Base-by-base conservation (phyloP, 2,888 invertebrate genomes). In the Lacanobia wlatinum region DNA sequence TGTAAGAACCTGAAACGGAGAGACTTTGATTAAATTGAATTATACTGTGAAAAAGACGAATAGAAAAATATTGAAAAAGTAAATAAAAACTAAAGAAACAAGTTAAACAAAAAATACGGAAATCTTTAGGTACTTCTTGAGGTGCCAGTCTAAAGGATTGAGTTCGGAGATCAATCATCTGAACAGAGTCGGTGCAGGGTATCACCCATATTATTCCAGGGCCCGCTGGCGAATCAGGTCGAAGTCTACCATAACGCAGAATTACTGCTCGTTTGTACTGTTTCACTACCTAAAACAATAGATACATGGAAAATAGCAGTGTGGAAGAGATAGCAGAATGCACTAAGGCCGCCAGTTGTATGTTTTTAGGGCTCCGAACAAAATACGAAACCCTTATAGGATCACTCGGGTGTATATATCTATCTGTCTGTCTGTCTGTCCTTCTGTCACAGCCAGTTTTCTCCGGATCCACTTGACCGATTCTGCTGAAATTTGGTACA, bases 141-240 rank as follows among this genome's bases (percentile, higher is more conserved):
- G 98, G 98, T 50, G 98, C 98, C 16, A 99, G 98, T 95, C 98
- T 98, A 90, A 99, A 99, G 0, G 98, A 98, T 10, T 99, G 98
- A 0, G 99, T 98, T 80, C 99, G 97, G 70, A 99, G 95, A 92
- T 99, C 99, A 50, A 99, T 98, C 89, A 98, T 98, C 46, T 97
- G 97, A 89, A 98, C 98, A 71, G 97, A 97, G 92, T 99, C 99
- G 60, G 99, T 98, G 92, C 98, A 99, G 0, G 99, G 99, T 76
- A 99, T 95, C 9, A 99, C 97, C 95, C 99, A 99, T 92, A 99
- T 98, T 86, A 99, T 97, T 10, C 98, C 98, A 55, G 98, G 97
- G 0, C 98, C 98, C 1, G 88, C 90, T 10, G 92, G 93, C 0
- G 91, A 92, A 61, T 91, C 87, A 9, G 46, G 38, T n/a, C 96